A percentile compares a stretch with the other conserved stretches of the same genome.
Conservation (phyloP, 2,797 vertebrate genomes). For the Helostoma temminkii region DNA sequence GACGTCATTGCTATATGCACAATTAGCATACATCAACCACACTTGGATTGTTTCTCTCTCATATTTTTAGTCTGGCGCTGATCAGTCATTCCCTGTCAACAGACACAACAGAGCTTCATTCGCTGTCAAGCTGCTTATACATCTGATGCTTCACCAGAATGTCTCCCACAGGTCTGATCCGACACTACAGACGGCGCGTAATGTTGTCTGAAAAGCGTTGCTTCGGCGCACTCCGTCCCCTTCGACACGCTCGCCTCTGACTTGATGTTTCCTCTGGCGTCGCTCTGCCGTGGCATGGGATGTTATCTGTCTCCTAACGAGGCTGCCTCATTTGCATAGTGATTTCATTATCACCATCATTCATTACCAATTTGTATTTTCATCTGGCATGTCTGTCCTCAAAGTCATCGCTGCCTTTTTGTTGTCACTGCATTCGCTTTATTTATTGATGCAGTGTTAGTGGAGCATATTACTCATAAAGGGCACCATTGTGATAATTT, state of each 20-base stretch:
- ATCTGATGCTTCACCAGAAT: slow-evolving; percentile 55
- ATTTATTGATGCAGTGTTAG: slow-evolving; percentile 61
- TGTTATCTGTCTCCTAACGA: slow-evolving; percentile 55
- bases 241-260: slow-evolving; percentile 34
- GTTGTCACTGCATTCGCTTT: slow-evolving; percentile 49
- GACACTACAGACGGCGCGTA: slow-evolving; percentile 49
- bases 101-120: slow-evolving; percentile 26
- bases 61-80: slow-evolving; percentile 38
- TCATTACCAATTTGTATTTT: slow-evolving; percentile 64
- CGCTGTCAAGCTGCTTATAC: slow-evolving; percentile 51
- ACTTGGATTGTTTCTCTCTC: neutral
- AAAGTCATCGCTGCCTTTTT: slow-evolving; percentile 33
- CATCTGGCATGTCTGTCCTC: slow-evolving; percentile 10
- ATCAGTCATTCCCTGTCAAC: slow-evolving; percentile 56
- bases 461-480: slow-evolving; percentile 61
- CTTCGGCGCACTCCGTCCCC: slow-evolving; percentile 30
- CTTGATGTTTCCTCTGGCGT: slow-evolving; percentile 54
- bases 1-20: slow-evolving; percentile 43
- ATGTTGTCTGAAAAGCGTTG: slow-evolving; percentile 46
- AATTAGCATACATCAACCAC: slow-evolving; percentile 37
- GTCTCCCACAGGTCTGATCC: slow-evolving; percentile 53
- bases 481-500: slow-evolving; percentile 51
- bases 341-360: slow-evolving; percentile 61
- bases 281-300: slow-evolving; percentile 27
- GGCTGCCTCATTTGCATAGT: slow-evolving; percentile 61